Evolutionary conservation across 2,888 invertebrate species (phyloP).

Genomic region (Clepsis dumicolana): DNA sequence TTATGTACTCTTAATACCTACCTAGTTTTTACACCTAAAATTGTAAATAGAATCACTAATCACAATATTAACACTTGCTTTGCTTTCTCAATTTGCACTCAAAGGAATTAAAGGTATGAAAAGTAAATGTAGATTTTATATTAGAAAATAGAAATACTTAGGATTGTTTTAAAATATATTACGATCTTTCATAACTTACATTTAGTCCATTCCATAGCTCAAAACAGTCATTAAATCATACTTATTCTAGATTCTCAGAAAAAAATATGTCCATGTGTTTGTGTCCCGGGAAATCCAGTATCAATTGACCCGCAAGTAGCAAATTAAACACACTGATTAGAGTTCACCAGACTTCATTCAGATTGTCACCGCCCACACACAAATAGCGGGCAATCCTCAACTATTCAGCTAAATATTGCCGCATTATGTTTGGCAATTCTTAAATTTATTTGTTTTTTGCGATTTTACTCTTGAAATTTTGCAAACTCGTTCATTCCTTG

Average conservation of each 20-base stretch:
- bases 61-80: conserved; percentile 69
- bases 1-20: too few relatives aligned
- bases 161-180: too few relatives aligned
- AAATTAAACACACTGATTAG: conserved; percentile 2
- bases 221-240: too few relatives aligned
- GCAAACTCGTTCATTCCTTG: neutral
- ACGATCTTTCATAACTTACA: too few relatives aligned
- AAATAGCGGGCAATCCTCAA: neutral
- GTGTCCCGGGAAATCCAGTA: neutral
- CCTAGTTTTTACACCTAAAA: neutral
- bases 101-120: conserved; percentile 79
- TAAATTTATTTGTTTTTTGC: conserved; percentile 4
- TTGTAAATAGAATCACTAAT: neutral
- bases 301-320: neutral
- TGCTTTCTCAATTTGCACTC: conserved; percentile 70
- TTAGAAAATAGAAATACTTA: neutral
- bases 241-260: too few relatives aligned
- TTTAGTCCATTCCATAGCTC: too few relatives aligned
- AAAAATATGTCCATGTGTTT: neutral
- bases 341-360: conserved; percentile 19
- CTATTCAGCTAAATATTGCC: conserved; percentile 1
- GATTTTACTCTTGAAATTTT: neutral
- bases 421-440: neutral
- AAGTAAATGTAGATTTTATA: neutral
- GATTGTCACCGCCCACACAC: conserved; percentile 21